Conservation (phyloP, 2,113 vertebrate genomes). For the Opisthocomus hoazin region DNA sequence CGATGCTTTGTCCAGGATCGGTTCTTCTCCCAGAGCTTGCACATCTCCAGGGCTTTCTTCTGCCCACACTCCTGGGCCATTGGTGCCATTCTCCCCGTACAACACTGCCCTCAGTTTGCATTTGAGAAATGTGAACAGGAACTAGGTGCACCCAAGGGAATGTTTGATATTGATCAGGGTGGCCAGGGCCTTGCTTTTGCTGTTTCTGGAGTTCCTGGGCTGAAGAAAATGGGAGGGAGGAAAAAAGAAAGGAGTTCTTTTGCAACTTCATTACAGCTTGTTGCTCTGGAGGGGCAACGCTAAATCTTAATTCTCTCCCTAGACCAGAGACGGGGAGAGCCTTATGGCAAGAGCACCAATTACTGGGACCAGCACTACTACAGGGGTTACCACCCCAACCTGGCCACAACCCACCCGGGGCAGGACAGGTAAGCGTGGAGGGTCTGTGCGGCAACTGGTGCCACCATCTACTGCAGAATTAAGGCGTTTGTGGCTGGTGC, state of each 20-base stretch:
- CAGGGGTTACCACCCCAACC: constrained; percentile 38
- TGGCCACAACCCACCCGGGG: neutral
- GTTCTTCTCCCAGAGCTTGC: neutral
- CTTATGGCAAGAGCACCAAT: neutral
- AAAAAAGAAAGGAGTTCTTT: neutral
- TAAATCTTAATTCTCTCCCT: constrained; percentile 10
- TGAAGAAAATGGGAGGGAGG: neutral
- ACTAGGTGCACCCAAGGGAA: neutral
- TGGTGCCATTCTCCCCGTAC: neutral
- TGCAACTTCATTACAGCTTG: neutral
- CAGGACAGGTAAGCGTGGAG: constrained; percentile 39
- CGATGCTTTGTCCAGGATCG: neutral
- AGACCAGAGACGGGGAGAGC: constrained; percentile 54
- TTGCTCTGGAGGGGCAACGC: neutral
- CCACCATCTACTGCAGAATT: neutral
- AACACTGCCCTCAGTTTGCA: neutral
- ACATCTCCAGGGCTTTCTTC: neutral
- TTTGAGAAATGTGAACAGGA: neutral
- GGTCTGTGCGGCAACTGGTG: neutral
- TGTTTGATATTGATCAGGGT: neutral
- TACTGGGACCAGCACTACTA: constrained; percentile 43
- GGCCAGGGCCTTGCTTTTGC: neutral
- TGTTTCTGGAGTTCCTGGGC: neutral
- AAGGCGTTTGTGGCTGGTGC: neutral
- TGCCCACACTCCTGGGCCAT: fast-evolving